Base-by-base conservation (phyloP, 1,140 invertebrate species). In the Oreohelix idahoensis region DNA sequence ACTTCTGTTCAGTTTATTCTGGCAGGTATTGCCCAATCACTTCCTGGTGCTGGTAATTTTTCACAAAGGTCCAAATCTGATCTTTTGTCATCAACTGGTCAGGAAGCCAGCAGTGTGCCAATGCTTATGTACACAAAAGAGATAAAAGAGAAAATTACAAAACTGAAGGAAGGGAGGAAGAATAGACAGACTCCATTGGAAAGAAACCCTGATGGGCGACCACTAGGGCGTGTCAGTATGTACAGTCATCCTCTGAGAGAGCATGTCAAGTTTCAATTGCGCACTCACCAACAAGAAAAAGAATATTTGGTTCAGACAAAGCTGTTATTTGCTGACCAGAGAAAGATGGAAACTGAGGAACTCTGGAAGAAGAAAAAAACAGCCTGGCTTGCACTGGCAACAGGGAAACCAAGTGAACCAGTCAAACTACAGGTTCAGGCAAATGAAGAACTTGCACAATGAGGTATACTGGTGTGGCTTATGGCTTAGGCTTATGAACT, bases 91-190 rank as follows among this genome's bases (percentile, higher is more conserved):
- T 85, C 87, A 69, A 83, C 85, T 39, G 70, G 77, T 23, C 20
- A 10, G 45, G 88, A 89, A 79, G 53, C 84, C 42, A 89, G 83
- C 69, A 77, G 84, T 73, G 89, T 90, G 23, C 91, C 91, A 0
- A 91, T 92, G 90, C 83, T 91, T 73, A 92, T 92, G 91, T 92
- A 91, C 63, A 87, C 90, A 49, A 84, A 86, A 58, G 86, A 90
- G 32, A 85, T 92, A 79, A 88, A 88, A 74, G 87, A 90, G 15
- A 90, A 89, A 86, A 84, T 90, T 23, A 74, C 83, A 63, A 76
- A 86, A 17, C 78, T 89, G 32, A 86, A 90, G 66, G 86, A 88
- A 83, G 76, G 86, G n/a, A 84, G 86, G 39, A 85, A 86, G 26
- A 82, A 76, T 23, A 80, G 83, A 32, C 84, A 88, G 45, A 84